Evolutionary conservation across 2,888 invertebrate genomes (phyloP).

Genomic region (Lochmaea crataegi): DNA sequence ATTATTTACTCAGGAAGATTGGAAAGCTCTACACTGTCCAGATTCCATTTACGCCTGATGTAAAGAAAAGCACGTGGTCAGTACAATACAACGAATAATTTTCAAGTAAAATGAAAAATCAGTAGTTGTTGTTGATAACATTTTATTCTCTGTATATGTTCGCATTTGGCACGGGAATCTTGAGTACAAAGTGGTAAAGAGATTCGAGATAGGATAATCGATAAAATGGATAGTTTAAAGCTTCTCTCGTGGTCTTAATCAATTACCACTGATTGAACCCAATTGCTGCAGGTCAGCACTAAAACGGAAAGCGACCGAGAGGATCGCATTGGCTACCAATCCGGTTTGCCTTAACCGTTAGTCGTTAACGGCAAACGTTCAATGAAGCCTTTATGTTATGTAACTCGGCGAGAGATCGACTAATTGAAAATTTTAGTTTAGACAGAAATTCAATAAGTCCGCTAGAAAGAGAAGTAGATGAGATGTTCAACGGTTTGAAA

Average conservation of each 20-base stretch:
- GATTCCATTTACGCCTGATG: too few species aligned
- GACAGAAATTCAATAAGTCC: constrained; percentile 23
- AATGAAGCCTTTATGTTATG: constrained; percentile 29
- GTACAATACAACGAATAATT: too few species aligned
- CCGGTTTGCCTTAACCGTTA: constrained; percentile 40
- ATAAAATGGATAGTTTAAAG: constrained; percentile 59
- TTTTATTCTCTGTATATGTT: background rate
- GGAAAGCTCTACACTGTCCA: too few species aligned
- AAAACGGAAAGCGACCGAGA: constrained; percentile 44
- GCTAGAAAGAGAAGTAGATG: constrained; percentile 7
- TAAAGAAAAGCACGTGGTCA: too few species aligned
- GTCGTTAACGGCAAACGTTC: constrained; percentile 30
- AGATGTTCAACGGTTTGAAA: constrained; percentile 10
- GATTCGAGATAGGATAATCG: constrained; percentile 50
- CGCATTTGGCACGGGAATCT: background rate
- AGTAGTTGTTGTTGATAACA: background rate
- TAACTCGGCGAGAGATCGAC: constrained; percentile 19
- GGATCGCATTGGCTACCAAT: constrained; percentile 42
- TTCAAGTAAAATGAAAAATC: background rate
- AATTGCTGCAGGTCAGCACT: constrained; percentile 61
- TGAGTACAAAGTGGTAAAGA: constrained; percentile 44
- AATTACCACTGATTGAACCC: constrained; percentile 65
- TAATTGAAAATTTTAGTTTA: constrained; percentile 33
- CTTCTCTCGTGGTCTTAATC: constrained; percentile 61
- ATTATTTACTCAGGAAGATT: too few species aligned